Evolutionary conservation across 1,140 invertebrate species (phyloP), one percentile per base, ranked within the genome.

Genomic region (Atta texana): DNA sequence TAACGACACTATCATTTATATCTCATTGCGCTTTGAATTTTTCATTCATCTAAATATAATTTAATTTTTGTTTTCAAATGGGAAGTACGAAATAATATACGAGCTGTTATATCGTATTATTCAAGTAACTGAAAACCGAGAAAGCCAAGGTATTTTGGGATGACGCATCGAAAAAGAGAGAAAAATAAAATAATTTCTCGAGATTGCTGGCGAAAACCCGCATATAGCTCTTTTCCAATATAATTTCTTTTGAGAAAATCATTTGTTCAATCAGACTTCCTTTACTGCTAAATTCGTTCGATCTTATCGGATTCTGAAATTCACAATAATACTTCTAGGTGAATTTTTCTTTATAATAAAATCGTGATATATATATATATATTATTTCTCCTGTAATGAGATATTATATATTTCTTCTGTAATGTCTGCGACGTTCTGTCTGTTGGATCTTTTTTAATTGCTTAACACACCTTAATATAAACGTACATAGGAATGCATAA

Each of bases 231-330:
- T 69, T 69, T 55, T 18, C n/a, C 63, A 51, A 18, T 28, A 51
- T 16, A 31, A 82, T 74, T 74, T 82, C 39, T 74, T 74, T 74
- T 21, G 55, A 82, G n/a, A 39, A 80, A 69, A 74, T 49, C 53
- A 82, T 72, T 72, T 61, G 34, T 57, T 18, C 66, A 44, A 81
- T 71, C 31, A 72, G 53, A 72, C 53, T n/a, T 61, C 3, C 34
- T 1, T 61, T 31, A 16, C 2, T 12, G 24, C 14, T 39, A 81
- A 71, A 69, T 59, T 57, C 31, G 28, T n/a, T 14, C 5, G 21
- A 31, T 44, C 6, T 44, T 49, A 80, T 69, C 28, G 63, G 63
- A 80, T 55, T 34, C 6, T 34, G 16, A 78, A 21, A 39, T 64
- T 68, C 18, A 44, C 18, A 49, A 8, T 77, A 49, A 64, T 12